Percentiles rank a stretch among this genome's conserved stretches.
Conservation (phyloP, 2,113 vertebrate species). For the Pelobates fuscus region DNA sequence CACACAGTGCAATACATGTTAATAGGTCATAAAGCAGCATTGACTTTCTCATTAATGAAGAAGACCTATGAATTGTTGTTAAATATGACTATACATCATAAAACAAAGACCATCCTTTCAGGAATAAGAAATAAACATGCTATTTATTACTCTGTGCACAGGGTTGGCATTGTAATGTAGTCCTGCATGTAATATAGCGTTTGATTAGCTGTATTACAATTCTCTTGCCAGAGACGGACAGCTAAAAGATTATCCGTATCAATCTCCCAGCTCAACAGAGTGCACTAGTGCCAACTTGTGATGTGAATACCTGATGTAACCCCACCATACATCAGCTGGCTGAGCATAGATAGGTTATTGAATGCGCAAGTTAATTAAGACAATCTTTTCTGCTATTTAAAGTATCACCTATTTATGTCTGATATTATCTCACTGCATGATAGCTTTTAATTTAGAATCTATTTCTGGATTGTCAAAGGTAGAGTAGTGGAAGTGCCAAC, state of each 20-base stretch:
- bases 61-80: too few relatives aligned
- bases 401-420: slow-evolving; percentile 15
- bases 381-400: slow-evolving; percentile 4
- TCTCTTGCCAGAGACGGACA: slow-evolving; percentile 19
- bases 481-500: slow-evolving; percentile 10
- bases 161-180: too few relatives aligned
- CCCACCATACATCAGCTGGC: slow-evolving; percentile 23
- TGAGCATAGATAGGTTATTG: slow-evolving; percentile 31
- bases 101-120: too few relatives aligned
- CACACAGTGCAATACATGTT: too few relatives aligned
- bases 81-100: too few relatives aligned
- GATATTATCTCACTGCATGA: slow-evolving; percentile 11
- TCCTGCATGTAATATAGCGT: slow-evolving; percentile 21
- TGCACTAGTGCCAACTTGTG: slow-evolving; percentile 22
- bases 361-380: slow-evolving; percentile 34
- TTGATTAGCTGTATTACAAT: slow-evolving; percentile 9
- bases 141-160: too few relatives aligned
- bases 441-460: slow-evolving; percentile 15
- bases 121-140: too few relatives aligned
- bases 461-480: slow-evolving; percentile 16
- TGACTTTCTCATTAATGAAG: too few relatives aligned
- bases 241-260: slow-evolving; percentile 20
- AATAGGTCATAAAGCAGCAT: too few relatives aligned
- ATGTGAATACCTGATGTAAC: too few relatives aligned
- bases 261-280: background rate